Evolutionary conservation across 1,140 invertebrate genomes (phyloP), one percentile per base, ranked within the genome.

Genomic region (Aphaenogaster ashmeadi): DNA sequence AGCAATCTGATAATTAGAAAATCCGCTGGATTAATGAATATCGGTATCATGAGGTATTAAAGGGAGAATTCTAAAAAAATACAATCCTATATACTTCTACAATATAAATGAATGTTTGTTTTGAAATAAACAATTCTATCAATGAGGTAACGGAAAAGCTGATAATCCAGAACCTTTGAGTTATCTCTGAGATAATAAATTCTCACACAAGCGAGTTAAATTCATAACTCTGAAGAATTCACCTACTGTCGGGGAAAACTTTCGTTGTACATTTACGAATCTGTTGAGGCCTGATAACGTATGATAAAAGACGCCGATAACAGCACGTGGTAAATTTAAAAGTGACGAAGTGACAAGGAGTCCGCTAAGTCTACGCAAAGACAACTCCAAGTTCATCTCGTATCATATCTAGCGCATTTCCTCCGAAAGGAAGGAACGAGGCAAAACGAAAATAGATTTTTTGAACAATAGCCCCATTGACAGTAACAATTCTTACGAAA

Each of bases 391-490:
- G 13, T 79, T 66, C 18, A 64, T 27, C 1, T 64, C 27, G 38
- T 4, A 62, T 60, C 36, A 44, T 41, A 41, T 4, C 15, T 9
- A n/a, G 18, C 21, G 13, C 13, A 27, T 44, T 44, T 27, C 3
- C 38, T 50, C 18, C 60, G 0, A 33, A 41, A 41, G 4, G 27
- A 21, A 2, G 8, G 38, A 62, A 21, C 2, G 13, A 27, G 11
- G 27, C 8, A 6, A 6, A n/a, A 11, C 18, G 9, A 72, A 15
- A 33, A 69, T 21, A 58, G 18, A 58, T 15, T 50, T 69, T 69
- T 72, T 18, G 5, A 75, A 84, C 80, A 84, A 84, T 84, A 84
- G 41, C 13, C 44, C 27, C 2, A 60, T 84, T 84, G 69, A 75
- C 41, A 15, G 27, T 8, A 36, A 21, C 4, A 21, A 83, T 47